Conservation (phyloP, 2,888 invertebrate species). For the Apantesis nais region DNA sequence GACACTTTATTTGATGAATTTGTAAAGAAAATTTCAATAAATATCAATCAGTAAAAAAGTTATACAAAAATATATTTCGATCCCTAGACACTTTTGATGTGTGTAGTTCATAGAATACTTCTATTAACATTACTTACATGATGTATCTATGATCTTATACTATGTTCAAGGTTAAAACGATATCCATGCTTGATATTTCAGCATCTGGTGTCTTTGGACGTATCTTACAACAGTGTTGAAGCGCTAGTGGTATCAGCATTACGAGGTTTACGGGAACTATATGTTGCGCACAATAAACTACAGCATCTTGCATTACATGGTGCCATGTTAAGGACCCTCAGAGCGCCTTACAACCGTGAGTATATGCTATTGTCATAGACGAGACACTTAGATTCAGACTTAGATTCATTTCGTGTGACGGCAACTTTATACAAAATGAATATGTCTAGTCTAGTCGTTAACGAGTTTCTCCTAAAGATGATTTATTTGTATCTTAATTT, state of each 20-base stretch:
- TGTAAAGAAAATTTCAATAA: too few relatives aligned
- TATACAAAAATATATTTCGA: too few relatives aligned
- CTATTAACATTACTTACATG: neutral
- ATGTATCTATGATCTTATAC: neutral
- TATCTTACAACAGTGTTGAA: slow-evolving; percentile 94
- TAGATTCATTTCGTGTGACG: too few relatives aligned
- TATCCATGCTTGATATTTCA: slow-evolving; percentile 60
- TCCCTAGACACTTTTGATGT: too few relatives aligned
- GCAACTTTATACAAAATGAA: too few relatives aligned
- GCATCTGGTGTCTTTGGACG: slow-evolving; percentile 93
- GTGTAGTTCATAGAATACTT: neutral
- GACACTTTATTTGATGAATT: too few relatives aligned
- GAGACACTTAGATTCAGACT: neutral
- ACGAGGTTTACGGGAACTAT: slow-evolving; percentile 90
- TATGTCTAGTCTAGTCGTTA: too few relatives aligned
- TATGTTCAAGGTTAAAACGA: neutral
- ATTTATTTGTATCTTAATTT: neutral
- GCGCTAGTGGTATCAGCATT: slow-evolving; percentile 92
- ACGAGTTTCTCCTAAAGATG: neutral
- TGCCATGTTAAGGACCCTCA: slow-evolving; percentile 89
- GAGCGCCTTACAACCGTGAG: slow-evolving; percentile 93
- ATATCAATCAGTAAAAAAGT: too few relatives aligned
- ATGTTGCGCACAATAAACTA: slow-evolving; percentile 91
- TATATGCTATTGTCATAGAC: slow-evolving; percentile 12
- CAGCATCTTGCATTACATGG: slow-evolving; percentile 93